A percentile compares a stretch with the other conserved stretches of the same genome.
These are phyloP conservation scores for Epistrophella euchroma DNA, from an alignment of 2,888 invertebrate species.

Conservation along the genomic window DNA sequence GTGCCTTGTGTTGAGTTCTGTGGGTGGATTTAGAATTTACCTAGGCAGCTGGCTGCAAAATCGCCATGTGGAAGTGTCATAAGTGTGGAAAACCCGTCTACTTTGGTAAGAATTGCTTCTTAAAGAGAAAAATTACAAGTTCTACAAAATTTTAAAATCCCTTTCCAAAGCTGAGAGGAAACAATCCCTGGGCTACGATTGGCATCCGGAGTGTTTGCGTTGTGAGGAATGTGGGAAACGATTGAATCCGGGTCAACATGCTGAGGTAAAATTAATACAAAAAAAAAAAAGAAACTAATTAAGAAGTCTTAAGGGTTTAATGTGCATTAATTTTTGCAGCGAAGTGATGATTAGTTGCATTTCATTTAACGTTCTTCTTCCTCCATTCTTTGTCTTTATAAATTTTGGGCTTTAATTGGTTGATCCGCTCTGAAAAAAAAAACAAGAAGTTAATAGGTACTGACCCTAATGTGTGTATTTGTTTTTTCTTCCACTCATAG, in stretches of 20 bases:
- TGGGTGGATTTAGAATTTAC: conserved; percentile 51
- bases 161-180: conserved; percentile 90
- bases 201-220: conserved; percentile 93
- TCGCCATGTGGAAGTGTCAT: conserved; percentile 91
- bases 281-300: neutral
- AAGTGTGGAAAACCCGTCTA: conserved; percentile 92
- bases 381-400: conserved; percentile 13
- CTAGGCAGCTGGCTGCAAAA: conserved; percentile 53
- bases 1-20: conserved; percentile 36
- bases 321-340: neutral
- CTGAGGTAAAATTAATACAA: conserved; percentile 85
- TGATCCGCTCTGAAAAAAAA: neutral
- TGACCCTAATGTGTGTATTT: conserved; percentile 16
- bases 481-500: neutral
- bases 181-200: conserved; percentile 93
- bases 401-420: conserved; percentile 29
- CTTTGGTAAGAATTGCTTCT: conserved; percentile 86
- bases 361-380: neutral
- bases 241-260: conserved; percentile 92
- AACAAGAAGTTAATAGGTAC: neutral
- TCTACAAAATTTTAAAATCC: conserved; percentile 22
- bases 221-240: conserved; percentile 93
- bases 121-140: conserved; percentile 17
- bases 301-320: conserved; percentile 8
- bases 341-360: conserved; percentile 8